Conservation (phyloP, 2,797 vertebrate genomes). For the Pseudochromis fuscus region DNA sequence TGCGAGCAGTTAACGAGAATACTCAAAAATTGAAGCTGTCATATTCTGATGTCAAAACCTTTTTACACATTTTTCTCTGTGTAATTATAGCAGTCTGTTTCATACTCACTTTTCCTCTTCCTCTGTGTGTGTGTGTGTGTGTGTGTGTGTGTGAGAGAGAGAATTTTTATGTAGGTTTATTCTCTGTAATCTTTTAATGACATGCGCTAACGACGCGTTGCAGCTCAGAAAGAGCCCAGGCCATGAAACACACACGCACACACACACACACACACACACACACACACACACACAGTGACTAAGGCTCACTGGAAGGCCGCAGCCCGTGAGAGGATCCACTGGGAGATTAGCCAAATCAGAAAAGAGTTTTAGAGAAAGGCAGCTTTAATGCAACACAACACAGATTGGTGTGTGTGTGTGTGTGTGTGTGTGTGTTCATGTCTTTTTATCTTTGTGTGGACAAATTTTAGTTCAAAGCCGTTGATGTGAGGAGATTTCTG, state of each 20-base stretch:
- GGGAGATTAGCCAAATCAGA: constrained; percentile 82
- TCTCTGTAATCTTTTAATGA: constrained; percentile 84
- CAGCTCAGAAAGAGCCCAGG: constrained; percentile 70
- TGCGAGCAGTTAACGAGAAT: constrained; percentile 32
- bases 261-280: constrained; percentile 31
- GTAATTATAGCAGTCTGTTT: constrained; percentile 55
- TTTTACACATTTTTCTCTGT: constrained; percentile 41
- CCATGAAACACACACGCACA: constrained; percentile 47
- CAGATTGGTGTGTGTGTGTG: constrained; percentile 51
- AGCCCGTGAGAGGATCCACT: constrained; percentile 70
- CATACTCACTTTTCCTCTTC: constrained; percentile 7
- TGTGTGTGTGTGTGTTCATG: constrained; percentile 37
- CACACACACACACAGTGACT: constrained; percentile 20
- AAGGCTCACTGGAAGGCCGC: constrained; percentile 59
- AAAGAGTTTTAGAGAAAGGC: constrained; percentile 74
- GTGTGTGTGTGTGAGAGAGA: constrained; percentile 25
- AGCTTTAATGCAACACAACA: constrained; percentile 67
- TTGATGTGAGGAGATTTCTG: too few relatives aligned
- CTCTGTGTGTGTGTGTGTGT: constrained; percentile 18
- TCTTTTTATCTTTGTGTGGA: too few relatives aligned
- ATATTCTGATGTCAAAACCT: constrained; percentile 46
- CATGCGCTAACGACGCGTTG: constrained; percentile 76
- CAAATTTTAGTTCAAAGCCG: too few relatives aligned
- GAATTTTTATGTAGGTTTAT: constrained; percentile 70
- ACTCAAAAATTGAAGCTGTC: constrained; percentile 38